Evolutionary conservation across 2,888 invertebrate species (phyloP).

Genomic region (Ephialtes manifestator): DNA sequence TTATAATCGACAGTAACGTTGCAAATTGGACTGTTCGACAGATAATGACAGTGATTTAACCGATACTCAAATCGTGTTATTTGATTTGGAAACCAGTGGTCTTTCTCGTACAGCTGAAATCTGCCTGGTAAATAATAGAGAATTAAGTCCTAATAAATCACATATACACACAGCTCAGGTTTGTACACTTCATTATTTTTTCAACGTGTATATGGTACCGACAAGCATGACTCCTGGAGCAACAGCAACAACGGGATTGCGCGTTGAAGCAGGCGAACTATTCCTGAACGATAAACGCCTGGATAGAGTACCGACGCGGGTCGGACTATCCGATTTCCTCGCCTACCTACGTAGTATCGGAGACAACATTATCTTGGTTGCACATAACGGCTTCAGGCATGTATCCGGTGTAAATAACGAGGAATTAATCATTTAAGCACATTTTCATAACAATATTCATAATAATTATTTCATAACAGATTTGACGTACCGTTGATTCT

Average conservation of each 20-base stretch:
- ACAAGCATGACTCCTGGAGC: conserved; percentile 41
- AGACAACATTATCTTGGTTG: conserved; percentile 47
- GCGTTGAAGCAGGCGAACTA: conserved; percentile 37
- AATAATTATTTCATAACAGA: conserved; percentile 31
- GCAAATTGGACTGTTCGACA: conserved; percentile 19
- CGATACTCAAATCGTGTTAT: conserved; percentile 45
- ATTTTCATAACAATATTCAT: conserved; percentile 18
- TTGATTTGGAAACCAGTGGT: conserved; percentile 57
- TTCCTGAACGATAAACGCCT: conserved; percentile 45
- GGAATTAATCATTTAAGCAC: conserved; percentile 23
- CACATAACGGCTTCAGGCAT: conserved; percentile 60
- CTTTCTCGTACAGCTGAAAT: conserved; percentile 42
- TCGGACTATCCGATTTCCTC: conserved; percentile 42
- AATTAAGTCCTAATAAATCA: conserved; percentile 15
- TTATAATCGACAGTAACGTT: conserved; percentile 8
- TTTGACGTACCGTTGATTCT: conserved; percentile 51
- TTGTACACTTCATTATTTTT: conserved; percentile 15
- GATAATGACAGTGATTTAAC: conserved; percentile 32
- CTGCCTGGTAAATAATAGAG: conserved; percentile 38
- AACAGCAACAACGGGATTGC: conserved; percentile 45
- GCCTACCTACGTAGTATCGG: conserved; percentile 29
- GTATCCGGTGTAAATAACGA: conserved; percentile 7
- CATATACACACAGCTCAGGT: background rate
- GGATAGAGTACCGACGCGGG: conserved; percentile 43
- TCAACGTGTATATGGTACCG: conserved; percentile 61